phyloP scores from a whole-genome alignment of 2,888 invertebrate species.

The Ametastegia equiseti region DNA sequence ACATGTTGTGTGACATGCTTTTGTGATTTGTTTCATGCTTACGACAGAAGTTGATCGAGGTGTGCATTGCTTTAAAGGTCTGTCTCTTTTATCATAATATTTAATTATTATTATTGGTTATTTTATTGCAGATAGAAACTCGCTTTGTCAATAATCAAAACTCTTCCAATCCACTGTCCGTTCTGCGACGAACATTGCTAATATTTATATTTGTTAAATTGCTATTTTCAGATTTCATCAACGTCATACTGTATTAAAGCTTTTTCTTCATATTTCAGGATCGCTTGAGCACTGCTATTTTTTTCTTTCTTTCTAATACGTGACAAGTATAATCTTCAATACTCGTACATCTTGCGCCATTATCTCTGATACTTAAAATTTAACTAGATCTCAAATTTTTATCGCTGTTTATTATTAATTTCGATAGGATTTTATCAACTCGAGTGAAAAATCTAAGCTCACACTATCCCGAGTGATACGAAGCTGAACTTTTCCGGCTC shows the following conservation, averaged over 20 bases:
- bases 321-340: neutral
- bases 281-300: slow-evolving; percentile 34
- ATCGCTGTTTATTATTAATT: neutral
- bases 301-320: neutral
- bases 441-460: neutral
- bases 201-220: neutral
- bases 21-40: slow-evolving; percentile 81
- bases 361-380: neutral
- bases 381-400: neutral
- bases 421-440: neutral
- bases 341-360: neutral
- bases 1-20: slow-evolving; percentile 75
- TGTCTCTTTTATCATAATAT: slow-evolving; percentile 73
- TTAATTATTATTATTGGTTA: slow-evolving; percentile 51
- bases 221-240: neutral
- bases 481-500: neutral
- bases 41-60: slow-evolving; percentile 94
- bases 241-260: slow-evolving; percentile 5
- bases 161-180: neutral
- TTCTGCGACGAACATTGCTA: neutral
- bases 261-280: slow-evolving; percentile 47
- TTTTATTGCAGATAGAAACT: neutral
- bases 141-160: slow-evolving; percentile 33
- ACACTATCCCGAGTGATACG: neutral
- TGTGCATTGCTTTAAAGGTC: slow-evolving; percentile 96